Conservation (phyloP, 92 coral and sea anemone genomes). For the Anthopleura xanthogrammica region DNA sequence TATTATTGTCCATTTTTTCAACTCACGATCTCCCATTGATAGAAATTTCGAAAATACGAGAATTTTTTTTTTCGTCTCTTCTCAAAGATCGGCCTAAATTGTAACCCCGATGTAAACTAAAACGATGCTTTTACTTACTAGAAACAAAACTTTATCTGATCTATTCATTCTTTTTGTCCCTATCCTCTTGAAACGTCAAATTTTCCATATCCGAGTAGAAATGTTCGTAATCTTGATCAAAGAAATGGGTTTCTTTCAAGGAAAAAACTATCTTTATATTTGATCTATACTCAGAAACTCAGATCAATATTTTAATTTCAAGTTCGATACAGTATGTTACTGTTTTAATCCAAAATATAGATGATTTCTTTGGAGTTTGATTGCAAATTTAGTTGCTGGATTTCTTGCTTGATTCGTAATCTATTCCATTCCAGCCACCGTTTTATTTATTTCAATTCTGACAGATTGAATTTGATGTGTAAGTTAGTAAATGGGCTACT, state of each 20-base stretch:
- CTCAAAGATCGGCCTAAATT: too few species aligned
- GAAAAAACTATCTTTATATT: not conserved
- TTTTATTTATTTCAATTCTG: not conserved
- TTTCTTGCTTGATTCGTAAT: not conserved
- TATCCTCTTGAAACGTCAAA: not conserved
- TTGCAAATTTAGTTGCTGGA: not conserved
- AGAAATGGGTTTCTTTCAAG: not conserved
- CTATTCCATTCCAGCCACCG: not conserved
- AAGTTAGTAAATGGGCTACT: constrained; percentile 5
- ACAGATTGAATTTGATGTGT: not conserved
- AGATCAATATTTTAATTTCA: not conserved
- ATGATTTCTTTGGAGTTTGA: not conserved
- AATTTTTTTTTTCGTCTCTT: not conserved
- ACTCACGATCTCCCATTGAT: not conserved
- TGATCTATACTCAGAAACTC: not conserved
- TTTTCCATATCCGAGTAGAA: constrained; percentile 1
- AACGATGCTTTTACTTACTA: not conserved
- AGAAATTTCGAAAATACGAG: not conserved
- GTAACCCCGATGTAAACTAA: too few species aligned
- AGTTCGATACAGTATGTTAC: not conserved
- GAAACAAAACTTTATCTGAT: not conserved
- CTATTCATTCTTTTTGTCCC: not conserved
- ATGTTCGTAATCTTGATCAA: not conserved
- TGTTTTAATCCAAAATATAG: not conserved
- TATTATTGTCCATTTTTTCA: not conserved